Base-by-base conservation (phyloP, 2,888 invertebrate genomes). In the Schizaphis graminum region DNA sequence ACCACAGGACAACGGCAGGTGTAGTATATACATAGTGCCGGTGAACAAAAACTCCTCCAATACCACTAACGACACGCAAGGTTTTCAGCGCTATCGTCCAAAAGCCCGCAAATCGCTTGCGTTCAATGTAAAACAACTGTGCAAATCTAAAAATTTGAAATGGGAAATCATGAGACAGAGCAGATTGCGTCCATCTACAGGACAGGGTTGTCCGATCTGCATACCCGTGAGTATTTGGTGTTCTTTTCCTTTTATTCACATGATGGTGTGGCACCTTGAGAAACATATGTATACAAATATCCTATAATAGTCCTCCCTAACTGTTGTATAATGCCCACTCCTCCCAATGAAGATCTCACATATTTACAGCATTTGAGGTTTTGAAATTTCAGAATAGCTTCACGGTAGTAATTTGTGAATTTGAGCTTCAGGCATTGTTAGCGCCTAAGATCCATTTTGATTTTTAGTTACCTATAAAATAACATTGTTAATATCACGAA, bases 151-250 rank as follows among this genome's bases (percentile, higher is more conserved):
- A 41, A 11, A 53, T 0, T 0, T 4, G 13, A 61, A 13, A 91
- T 94, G 94, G 94, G 24, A 85, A 1, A 49, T 94, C 0, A 35
- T 91, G n/a, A 53, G 41, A 11, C 41, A 67, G 4, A 94, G 61
- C 7, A 91, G 41, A 10, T 4, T 53, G 24, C 90, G 94, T 21
- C 53, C 87, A 11, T 41, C 53, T 4, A 8, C 53, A 0, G 94
- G 94, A 53, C 91, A 86, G 8, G 44, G 86, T n/a, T 94, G 94
- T 91, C 44, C 91, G 13, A 91, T 94, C 67, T 94, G 94, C 86
- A 67, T 87, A 53, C 94, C 94, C 24, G 94, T 94, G 61, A 89
- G 93, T 47, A 35, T 86, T 28, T 44, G n/a, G 7, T 35, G 3
- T n/a, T 88, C 53, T 88, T n/a, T 53, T 21, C 2, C 21, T 21